phyloP scores from a whole-genome alignment of 2,797 vertebrate genomes.

The Threskiornis aethiopicus region DNA sequence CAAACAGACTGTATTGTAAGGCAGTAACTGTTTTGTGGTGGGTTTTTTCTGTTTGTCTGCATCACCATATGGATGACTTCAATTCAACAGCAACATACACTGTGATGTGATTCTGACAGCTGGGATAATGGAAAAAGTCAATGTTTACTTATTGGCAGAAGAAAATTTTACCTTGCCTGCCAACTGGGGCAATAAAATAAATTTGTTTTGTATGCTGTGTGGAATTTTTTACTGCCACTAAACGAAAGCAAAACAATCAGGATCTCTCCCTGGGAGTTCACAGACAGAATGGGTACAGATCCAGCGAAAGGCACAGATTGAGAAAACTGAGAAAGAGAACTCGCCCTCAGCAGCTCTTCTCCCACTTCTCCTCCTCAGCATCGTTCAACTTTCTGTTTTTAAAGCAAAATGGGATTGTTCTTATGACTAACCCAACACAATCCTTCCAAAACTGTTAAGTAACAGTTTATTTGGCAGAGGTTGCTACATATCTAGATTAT shows the following conservation, averaged over 20 bases:
- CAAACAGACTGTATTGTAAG: background rate
- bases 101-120: constrained; percentile 24
- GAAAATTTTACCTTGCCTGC: constrained; percentile 49
- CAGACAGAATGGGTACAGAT: background rate
- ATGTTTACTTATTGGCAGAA: constrained; percentile 43
- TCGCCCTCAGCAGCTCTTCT: background rate
- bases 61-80: constrained; percentile 52
- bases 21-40: background rate
- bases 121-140: constrained; percentile 51
- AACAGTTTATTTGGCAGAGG: background rate
- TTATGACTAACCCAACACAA: background rate
- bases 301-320: background rate
- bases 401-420: background rate
- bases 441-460: background rate
- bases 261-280: constrained; percentile 10
- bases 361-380: constrained; percentile 13
- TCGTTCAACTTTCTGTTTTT: background rate
- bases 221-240: constrained; percentile 40
- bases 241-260: constrained; percentile 36
- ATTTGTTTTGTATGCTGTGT: constrained; percentile 9
- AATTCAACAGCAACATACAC: constrained; percentile 17
- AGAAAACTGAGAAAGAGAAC: background rate
- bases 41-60: background rate
- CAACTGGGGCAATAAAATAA: constrained; percentile 46
- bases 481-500: background rate